Conservation (phyloP, 2,888 invertebrate species). For the Eupithecia exiguata region DNA sequence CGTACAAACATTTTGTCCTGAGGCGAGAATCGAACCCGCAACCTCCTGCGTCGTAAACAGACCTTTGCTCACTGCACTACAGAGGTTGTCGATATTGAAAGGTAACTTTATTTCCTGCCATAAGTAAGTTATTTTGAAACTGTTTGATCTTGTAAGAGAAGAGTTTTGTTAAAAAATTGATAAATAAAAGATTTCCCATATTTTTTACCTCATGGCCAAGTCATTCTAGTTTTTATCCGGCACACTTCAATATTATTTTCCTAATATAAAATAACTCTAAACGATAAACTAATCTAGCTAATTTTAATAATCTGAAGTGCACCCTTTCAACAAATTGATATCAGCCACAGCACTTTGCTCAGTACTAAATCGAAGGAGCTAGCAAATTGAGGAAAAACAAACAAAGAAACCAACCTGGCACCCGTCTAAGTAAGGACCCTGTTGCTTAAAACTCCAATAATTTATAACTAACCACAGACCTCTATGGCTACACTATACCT, state of each 20-base stretch:
- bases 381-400: not conserved
- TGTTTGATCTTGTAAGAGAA: not conserved
- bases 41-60: no score
- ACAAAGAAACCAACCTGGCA: not conserved
- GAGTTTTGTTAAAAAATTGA: not conserved
- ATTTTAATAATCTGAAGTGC: not conserved
- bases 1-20: no score
- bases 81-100: not conserved
- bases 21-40: no score
- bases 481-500: not conserved
- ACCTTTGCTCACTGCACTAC: no score
- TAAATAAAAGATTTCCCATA: not conserved
- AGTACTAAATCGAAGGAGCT: not conserved
- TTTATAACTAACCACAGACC: not conserved
- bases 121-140: not conserved
- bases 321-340: slow-evolving; percentile 1
- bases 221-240: not conserved
- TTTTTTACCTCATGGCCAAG: not conserved
- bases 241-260: not conserved
- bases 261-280: not conserved
- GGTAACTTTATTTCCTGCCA: not conserved
- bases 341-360: not conserved
- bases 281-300: not conserved
- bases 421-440: not conserved
- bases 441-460: not conserved